A percentile compares a stretch with the other conserved stretches of the same genome.
These are phyloP conservation scores for Stomatorhinus ivindoensis DNA, from an alignment of 2,113 vertebrate genomes.

Conservation along the genomic window DNA sequence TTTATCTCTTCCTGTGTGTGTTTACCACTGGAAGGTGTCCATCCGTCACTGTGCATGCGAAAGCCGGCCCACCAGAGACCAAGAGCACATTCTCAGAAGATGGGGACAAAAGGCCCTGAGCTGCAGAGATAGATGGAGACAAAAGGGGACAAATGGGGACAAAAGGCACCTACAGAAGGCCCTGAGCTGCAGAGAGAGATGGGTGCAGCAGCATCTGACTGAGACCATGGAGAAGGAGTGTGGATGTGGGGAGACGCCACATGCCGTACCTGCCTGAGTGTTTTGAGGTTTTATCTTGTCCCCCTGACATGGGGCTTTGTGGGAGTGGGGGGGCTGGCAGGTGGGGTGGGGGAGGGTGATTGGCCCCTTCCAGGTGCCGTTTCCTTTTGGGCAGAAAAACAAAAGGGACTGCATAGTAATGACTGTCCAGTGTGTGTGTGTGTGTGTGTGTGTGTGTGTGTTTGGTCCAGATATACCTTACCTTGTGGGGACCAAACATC, in stretches of 20 bases:
- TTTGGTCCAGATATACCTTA: too few species aligned
- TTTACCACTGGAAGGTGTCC: background rate
- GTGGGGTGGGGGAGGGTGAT: background rate
- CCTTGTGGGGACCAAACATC: too few species aligned
- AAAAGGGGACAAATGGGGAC: too few species aligned
- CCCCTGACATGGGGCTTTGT: background rate
- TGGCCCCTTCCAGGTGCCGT: conserved; percentile 28
- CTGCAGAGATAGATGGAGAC: background rate
- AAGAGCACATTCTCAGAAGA: background rate
- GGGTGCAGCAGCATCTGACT: background rate
- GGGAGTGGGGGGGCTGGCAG: background rate
- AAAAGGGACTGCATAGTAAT: conserved; percentile 56
- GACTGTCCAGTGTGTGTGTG: conserved; percentile 36
- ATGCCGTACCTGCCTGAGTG: background rate
- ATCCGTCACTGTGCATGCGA: background rate
- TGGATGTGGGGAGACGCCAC: background rate
- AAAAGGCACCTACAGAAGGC: background rate
- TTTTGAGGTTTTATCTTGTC: background rate
- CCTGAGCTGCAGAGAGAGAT: background rate
- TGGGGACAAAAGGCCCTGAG: background rate
- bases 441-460: background rate
- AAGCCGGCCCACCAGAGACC: background rate
- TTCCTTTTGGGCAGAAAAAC: conserved; percentile 61
- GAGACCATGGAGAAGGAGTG: background rate
- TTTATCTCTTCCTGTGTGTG: background rate